Evolutionary conservation across 2,888 invertebrate species (phyloP).

Genomic region (Drosophila dives): DNA sequence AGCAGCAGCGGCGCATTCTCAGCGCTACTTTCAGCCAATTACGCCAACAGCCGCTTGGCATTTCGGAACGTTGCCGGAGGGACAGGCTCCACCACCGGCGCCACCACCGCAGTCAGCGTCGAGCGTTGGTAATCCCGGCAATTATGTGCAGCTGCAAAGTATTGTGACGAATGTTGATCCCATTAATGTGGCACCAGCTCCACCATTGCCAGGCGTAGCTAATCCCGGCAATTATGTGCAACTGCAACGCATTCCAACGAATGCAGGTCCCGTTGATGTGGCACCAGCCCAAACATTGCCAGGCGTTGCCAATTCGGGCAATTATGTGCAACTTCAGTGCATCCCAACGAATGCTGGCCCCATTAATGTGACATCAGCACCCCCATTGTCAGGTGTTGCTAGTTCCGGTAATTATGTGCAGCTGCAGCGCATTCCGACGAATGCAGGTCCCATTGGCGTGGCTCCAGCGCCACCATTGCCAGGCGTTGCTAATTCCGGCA

Average conservation of each 20-base stretch:
- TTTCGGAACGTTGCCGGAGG: conserved; percentile 42
- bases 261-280: background rate
- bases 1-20: conserved; percentile 54
- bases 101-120: conserved; percentile 24
- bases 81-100: conserved; percentile 9
- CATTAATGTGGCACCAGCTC: background rate
- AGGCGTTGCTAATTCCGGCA: conserved; percentile 3
- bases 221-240: conserved; percentile 4
- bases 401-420: conserved; percentile 6
- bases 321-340: conserved; percentile 20
- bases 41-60: conserved; percentile 70
- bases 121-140: conserved; percentile 7
- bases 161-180: background rate
- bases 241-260: background rate
- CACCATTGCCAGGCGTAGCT: background rate
- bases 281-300: background rate
- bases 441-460: background rate
- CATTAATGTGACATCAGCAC: background rate
- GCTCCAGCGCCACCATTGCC: background rate
- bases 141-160: conserved; percentile 7
- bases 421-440: conserved; percentile 3
- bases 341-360: conserved; percentile 4
- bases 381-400: background rate
- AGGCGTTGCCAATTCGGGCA: conserved; percentile 6
- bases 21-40: conserved; percentile 70